Conservation (phyloP, 1,140 invertebrate genomes). For the Drosophila suzukii region DNA sequence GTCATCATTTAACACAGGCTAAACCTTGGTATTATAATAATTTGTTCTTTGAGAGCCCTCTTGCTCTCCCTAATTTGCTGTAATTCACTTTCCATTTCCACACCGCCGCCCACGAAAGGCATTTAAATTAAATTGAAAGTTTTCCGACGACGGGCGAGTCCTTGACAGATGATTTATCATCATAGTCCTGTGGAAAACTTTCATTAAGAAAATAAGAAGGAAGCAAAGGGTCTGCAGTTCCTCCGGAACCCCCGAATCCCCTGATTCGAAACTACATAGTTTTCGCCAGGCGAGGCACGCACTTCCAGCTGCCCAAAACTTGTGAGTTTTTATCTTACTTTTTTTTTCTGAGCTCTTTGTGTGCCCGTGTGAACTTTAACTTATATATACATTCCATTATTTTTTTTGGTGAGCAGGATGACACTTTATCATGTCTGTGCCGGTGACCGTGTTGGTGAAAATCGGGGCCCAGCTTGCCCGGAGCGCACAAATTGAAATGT, state of each 20-base stretch:
- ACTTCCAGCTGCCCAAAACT: constrained; percentile 49
- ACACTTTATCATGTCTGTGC: constrained; percentile 78
- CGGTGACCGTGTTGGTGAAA: constrained; percentile 46
- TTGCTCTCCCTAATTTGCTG: constrained; percentile 14
- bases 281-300: constrained; percentile 57
- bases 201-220: constrained; percentile 47
- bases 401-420: constrained; percentile 32
- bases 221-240: constrained; percentile 21
- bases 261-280: constrained; percentile 27
- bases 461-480: constrained; percentile 41
- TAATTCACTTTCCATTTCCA: constrained; percentile 37
- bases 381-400: constrained; percentile 19
- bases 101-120: constrained; percentile 8
- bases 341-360: constrained; percentile 12
- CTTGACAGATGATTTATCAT: constrained; percentile 73
- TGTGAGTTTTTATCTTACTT: constrained; percentile 54
- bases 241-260: background rate
- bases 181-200: constrained; percentile 47
- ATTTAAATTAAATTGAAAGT: constrained; percentile 76
- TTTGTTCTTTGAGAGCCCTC: constrained; percentile 18
- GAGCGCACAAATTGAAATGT: constrained; percentile 74
- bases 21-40: constrained; percentile 17
- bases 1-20: background rate
- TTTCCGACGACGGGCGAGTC: constrained; percentile 33
- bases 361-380: constrained; percentile 10